These are phyloP conservation scores for Amphipyra berbera DNA, from an alignment of 2,888 invertebrate species.

Conservation along the genomic window DNA sequence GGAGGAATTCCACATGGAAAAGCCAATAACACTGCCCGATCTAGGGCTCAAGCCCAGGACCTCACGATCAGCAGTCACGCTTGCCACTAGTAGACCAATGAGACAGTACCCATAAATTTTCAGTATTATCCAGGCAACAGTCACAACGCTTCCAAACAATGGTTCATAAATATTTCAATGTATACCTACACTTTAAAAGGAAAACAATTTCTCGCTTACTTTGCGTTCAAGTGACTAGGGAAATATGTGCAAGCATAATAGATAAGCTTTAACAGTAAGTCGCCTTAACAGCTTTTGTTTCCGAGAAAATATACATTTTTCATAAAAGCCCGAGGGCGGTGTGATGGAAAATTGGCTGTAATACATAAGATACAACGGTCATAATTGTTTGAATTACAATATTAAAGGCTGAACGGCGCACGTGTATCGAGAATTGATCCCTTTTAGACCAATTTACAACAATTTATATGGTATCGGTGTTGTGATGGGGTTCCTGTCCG, in stretches of 20 bases:
- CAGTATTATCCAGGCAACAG: conserved; percentile 26
- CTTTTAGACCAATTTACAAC: conserved; percentile 71
- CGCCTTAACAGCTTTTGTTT: conserved; percentile 83
- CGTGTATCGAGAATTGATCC: conserved; percentile 72
- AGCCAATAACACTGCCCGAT: no score
- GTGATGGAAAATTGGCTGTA: conserved; percentile 80
- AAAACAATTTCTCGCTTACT: conserved; percentile 85
- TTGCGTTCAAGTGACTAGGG: conserved; percentile 80
- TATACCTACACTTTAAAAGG: conserved; percentile 71
- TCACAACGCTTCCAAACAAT: conserved; percentile 60
- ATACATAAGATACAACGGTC: conserved; percentile 67
- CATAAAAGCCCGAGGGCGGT: conserved; percentile 67
- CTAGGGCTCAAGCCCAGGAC: no score
- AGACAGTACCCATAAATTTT: conserved; percentile 14
- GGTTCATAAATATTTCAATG: conserved; percentile 73
- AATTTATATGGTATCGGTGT: conserved; percentile 66
- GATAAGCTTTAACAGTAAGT: conserved; percentile 82
- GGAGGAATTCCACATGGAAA: no score
- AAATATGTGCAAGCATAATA: conserved; percentile 81
- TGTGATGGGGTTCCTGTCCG: conserved; percentile 54
- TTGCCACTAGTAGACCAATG: no score
- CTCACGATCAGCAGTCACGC: no score
- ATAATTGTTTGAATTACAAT: conserved; percentile 75
- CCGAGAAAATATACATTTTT: conserved; percentile 82
- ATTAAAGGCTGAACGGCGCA: conserved; percentile 59